These are phyloP conservation scores for Hypocryptadius cinnamomeus DNA, from an alignment of 2,113 vertebrate genomes.

Conservation along the genomic window DNA sequence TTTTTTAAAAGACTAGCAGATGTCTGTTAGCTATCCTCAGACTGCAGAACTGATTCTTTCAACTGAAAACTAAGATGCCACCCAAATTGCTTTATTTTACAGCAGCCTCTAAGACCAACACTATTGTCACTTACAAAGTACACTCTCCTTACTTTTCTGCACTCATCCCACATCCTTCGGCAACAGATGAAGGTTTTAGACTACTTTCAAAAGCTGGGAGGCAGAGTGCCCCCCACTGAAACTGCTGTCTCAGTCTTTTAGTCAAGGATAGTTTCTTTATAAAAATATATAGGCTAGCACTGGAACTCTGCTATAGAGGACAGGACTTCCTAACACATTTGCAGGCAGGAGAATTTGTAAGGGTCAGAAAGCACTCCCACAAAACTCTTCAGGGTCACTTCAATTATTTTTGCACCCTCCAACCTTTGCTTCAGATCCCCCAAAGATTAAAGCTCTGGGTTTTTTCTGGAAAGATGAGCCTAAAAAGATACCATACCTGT, in stretches of 20 bases:
- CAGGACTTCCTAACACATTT: neutral
- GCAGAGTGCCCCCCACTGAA: neutral
- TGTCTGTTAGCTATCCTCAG: neutral
- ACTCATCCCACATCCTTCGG: neutral
- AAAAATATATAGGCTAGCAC: neutral
- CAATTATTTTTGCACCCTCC: neutral
- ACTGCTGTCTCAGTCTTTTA: neutral
- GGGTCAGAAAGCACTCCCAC: neutral
- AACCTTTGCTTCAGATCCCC: neutral
- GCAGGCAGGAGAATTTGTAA: neutral
- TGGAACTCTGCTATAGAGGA: neutral
- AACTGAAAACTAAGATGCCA: neutral
- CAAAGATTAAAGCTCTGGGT: neutral
- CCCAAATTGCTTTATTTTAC: neutral
- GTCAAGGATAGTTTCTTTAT: neutral
- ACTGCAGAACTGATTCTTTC: neutral
- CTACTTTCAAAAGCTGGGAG: neutral
- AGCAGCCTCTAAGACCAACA: neutral
- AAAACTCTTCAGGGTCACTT: neutral
- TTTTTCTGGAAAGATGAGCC: neutral
- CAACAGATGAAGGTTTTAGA: neutral
- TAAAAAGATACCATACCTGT: neutral
- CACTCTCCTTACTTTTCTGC: neutral
- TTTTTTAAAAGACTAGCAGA: neutral
- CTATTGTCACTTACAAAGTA: neutral